Percentiles rank a stretch among this genome's conserved stretches.
phyloP scores from a whole-genome alignment of 2,888 invertebrate species.

The Andrena hattorfiana region DNA sequence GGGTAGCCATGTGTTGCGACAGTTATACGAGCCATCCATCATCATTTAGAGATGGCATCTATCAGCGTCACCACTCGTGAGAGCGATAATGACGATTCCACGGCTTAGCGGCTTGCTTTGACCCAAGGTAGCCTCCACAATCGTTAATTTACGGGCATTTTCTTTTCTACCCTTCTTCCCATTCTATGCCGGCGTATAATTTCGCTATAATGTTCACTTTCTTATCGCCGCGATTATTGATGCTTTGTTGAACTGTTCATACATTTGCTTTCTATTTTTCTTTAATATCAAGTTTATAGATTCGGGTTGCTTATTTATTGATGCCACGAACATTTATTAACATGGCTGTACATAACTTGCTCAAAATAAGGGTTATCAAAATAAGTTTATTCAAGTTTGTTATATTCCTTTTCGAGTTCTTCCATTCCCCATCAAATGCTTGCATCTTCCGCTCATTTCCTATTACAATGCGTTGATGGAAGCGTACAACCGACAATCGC shows the following conservation, averaged over 20 bases:
- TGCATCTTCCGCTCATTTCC: too few relatives aligned
- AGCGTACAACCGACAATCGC: too few relatives aligned
- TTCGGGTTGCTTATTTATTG: too few relatives aligned
- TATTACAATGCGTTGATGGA: too few relatives aligned
- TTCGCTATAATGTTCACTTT: conserved; percentile 51
- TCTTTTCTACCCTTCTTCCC: conserved; percentile 33
- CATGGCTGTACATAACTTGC: too few relatives aligned
- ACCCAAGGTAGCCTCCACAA: conserved; percentile 69
- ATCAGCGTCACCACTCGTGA: conserved; percentile 79
- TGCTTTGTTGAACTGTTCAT: neutral
- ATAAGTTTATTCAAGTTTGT: too few relatives aligned
- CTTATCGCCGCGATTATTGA: conserved; percentile 34
- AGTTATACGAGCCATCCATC: conserved; percentile 83
- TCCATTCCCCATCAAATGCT: too few relatives aligned
- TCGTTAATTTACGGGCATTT: conserved; percentile 73
- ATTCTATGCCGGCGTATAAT: conserved; percentile 27
- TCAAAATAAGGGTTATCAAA: too few relatives aligned
- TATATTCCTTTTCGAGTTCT: too few relatives aligned
- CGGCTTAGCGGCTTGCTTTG: conserved; percentile 76
- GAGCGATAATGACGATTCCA: conserved; percentile 78
- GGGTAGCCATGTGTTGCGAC: conserved; percentile 81
- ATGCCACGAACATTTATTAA: too few relatives aligned
- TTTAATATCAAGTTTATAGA: neutral
- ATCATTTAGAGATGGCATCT: conserved; percentile 81
- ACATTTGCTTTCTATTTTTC: conserved; percentile 4